A percentile compares a stretch with the other conserved stretches of the same genome.
Evolutionary conservation across 2,888 invertebrate genomes (phyloP).

Genomic region (Philaethria dido): DNA sequence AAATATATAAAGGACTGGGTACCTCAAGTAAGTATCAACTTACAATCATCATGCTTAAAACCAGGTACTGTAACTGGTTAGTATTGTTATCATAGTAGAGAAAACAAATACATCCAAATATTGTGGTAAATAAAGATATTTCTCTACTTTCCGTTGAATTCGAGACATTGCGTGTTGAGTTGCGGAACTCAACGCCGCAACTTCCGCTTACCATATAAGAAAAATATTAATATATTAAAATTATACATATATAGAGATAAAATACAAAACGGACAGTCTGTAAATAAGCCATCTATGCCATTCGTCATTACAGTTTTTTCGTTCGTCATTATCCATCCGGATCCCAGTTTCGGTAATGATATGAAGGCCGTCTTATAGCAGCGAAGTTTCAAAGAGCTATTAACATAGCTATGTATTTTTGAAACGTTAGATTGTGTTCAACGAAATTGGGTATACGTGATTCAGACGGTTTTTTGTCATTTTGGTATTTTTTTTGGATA

Average conservation of each 20-base stretch:
- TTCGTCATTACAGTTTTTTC: constrained; percentile 56
- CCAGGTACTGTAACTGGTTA: no score
- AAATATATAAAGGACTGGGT: no score
- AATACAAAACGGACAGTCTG: constrained; percentile 39
- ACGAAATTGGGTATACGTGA: constrained; percentile 40
- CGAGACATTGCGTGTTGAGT: no score
- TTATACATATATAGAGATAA: neutral
- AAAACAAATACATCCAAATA: no score
- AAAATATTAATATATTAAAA: no score
- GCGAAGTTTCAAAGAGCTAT: constrained; percentile 64
- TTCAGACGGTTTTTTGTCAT: constrained; percentile 29
- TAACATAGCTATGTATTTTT: constrained; percentile 66
- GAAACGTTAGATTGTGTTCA: constrained; percentile 38
- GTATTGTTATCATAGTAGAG: no score
- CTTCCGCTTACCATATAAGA: no score
- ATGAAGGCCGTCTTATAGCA: constrained; percentile 76
- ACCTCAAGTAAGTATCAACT: no score
- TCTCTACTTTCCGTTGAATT: no score
- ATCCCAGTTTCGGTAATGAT: constrained; percentile 72
- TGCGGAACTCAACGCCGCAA: no score
- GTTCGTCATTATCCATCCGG: constrained; percentile 65
- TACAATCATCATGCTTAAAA: no score
- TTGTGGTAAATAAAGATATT: no score
- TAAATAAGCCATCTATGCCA: constrained; percentile 48
- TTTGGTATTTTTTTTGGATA: neutral